Conservation (phyloP, 2,113 vertebrate species). For the Spheniscus mendiculus region DNA sequence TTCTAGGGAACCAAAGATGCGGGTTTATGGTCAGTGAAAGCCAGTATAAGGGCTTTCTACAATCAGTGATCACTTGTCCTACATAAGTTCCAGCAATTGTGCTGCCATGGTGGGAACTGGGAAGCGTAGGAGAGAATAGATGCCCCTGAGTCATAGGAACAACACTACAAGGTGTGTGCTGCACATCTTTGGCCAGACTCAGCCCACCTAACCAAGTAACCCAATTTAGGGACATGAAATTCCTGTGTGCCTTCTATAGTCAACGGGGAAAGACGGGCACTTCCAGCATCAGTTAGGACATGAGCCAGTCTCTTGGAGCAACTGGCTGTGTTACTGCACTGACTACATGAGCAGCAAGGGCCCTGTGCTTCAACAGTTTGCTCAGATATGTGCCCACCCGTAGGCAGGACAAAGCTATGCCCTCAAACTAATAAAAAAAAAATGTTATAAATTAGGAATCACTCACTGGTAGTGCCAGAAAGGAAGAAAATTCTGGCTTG, state of each 20-base stretch:
- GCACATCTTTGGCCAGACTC: background rate
- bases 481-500: constrained; percentile 9
- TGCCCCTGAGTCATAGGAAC: background rate
- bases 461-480: background rate
- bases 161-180: background rate
- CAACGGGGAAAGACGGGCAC: background rate
- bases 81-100: background rate
- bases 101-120: background rate
- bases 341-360: background rate
- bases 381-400: background rate
- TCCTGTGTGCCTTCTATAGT: background rate
- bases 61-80: background rate
- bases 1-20: background rate
- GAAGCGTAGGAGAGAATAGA: background rate
- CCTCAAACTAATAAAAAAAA: background rate
- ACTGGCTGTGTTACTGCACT: background rate
- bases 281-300: background rate
- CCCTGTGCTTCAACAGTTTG: background rate
- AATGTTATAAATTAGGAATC: background rate
- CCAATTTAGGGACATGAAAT: background rate
- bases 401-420: background rate
- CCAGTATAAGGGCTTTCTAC: background rate
- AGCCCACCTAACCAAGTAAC: background rate
- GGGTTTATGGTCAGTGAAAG: background rate
- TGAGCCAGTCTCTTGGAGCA: background rate